Evolutionary conservation across 2,888 invertebrate genomes (phyloP).

Genomic region (Pachymerium ferrugineum): DNA sequence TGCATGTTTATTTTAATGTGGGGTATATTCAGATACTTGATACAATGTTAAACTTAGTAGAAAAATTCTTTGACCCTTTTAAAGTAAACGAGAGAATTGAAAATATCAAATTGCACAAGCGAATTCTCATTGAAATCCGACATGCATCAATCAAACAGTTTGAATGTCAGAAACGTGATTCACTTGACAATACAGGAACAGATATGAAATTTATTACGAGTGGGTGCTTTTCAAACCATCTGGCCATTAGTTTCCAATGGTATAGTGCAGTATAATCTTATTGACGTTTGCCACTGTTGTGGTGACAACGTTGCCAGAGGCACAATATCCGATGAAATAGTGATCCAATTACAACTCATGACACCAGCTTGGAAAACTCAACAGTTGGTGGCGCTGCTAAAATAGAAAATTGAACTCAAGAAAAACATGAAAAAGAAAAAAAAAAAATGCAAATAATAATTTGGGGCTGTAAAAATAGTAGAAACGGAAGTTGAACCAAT

Average conservation of each 20-base stretch:
- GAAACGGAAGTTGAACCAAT: background rate
- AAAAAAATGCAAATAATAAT: background rate
- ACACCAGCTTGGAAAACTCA: background rate
- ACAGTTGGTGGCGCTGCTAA: background rate
- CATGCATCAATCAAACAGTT: no score
- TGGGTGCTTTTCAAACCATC: background rate
- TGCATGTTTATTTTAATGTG: no score
- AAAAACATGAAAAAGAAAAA: no score
- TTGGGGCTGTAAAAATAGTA: background rate
- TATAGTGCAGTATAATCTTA: background rate
- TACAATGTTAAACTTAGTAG: no score
- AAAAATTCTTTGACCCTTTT: no score
- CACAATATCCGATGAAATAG: constrained; percentile 8
- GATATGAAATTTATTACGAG: background rate
- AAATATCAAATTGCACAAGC: no score
- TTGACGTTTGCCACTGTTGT: constrained; percentile 13
- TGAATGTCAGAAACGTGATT: background rate
- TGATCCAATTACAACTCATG: constrained; percentile 4
- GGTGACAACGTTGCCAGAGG: background rate
- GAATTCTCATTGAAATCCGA: no score
- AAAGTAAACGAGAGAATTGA: no score
- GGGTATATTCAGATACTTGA: no score
- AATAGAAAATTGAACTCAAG: background rate
- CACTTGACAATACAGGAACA: background rate
- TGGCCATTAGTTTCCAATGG: background rate